phyloP scores from a whole-genome alignment of 1,140 invertebrate species.

The Musca domestica region DNA sequence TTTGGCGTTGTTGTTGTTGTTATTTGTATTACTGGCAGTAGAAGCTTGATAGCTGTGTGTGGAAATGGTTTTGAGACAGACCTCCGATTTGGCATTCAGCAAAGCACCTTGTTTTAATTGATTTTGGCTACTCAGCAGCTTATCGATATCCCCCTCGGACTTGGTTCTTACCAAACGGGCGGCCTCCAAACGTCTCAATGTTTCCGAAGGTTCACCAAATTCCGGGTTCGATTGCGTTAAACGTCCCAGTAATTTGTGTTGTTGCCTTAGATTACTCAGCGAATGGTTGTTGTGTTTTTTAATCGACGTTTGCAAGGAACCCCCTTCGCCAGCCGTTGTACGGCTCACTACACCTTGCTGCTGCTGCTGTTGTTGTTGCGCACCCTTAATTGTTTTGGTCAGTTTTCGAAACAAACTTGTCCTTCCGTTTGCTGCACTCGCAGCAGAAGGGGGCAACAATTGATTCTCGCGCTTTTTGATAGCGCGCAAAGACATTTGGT shows the following conservation, averaged over 20 bases:
- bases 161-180: slow-evolving; percentile 42
- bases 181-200: slow-evolving; percentile 1
- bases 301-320: neutral
- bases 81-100: slow-evolving; percentile 47
- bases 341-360: slow-evolving; percentile 24
- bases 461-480: slow-evolving; percentile 45
- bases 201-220: slow-evolving; percentile 24
- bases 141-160: slow-evolving; percentile 38
- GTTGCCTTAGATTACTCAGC: slow-evolving; percentile 14
- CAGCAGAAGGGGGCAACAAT: slow-evolving; percentile 23
- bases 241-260: slow-evolving; percentile 32
- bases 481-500: slow-evolving; percentile 48
- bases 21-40: neutral
- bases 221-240: slow-evolving; percentile 40
- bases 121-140: slow-evolving; percentile 26
- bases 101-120: slow-evolving; percentile 23
- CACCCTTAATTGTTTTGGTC: slow-evolving; percentile 21
- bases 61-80: slow-evolving; percentile 47
- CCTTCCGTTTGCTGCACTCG: neutral
- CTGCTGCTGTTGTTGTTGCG: slow-evolving; percentile 20
- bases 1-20: neutral
- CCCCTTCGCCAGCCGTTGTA: slow-evolving; percentile 13
- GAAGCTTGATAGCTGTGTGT: slow-evolving; percentile 42
- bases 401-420: slow-evolving; percentile 34
- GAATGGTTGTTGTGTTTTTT: slow-evolving; percentile 26